Evolutionary conservation across 2,888 invertebrate genomes (phyloP), one percentile per base, ranked within the genome.

Genomic region (Cremastobaeus sp.): DNA sequence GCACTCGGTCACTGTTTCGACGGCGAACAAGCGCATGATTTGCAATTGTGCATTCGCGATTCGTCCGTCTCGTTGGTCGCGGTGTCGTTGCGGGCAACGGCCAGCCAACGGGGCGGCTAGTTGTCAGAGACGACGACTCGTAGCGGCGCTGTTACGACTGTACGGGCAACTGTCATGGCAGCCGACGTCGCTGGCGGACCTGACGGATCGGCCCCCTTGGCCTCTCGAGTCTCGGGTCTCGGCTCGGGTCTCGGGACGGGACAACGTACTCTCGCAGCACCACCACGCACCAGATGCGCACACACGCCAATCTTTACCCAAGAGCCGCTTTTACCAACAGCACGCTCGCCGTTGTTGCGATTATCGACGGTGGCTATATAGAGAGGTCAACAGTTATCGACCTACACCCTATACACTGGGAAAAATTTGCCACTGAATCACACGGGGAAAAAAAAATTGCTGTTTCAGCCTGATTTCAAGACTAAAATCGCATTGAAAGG

Each of bases 91-190:
- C 18, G 32, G 17, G 11, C 6, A 15, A 45, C 32, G 32, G 20
- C 18, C 20, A 41, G 11, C 35, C n/a, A 17, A 17, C 21, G 34
- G 32, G 25, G 25, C 43, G 50, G 21, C 30, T 52, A 64, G 21
- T 64, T 50, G 41, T 43, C 43, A 37, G 18, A 37, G 14, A 8
- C 65, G 45, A 37, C 20, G 11, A 30, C 32, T 34, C 35, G 43
- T 2, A 41, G 64, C 30, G 30, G 45, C 48, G 30, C 65, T 65
- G 14, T 14, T 45, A 54, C 54, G 47, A 47, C 54, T 43, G 47
- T 6, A 72, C 52, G 65, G n/a, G 4, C 15, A 60, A 72, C 72
- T 72, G 72, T 72, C 72, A 72, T 72, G 72, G 72, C 72, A 57
- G 71, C 70, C 64, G 43, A 52, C 45, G 52, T 32, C 28, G 52